Evolutionary conservation across 2,797 vertebrate species (phyloP).

Genomic region (Clarias pachynema): DNA sequence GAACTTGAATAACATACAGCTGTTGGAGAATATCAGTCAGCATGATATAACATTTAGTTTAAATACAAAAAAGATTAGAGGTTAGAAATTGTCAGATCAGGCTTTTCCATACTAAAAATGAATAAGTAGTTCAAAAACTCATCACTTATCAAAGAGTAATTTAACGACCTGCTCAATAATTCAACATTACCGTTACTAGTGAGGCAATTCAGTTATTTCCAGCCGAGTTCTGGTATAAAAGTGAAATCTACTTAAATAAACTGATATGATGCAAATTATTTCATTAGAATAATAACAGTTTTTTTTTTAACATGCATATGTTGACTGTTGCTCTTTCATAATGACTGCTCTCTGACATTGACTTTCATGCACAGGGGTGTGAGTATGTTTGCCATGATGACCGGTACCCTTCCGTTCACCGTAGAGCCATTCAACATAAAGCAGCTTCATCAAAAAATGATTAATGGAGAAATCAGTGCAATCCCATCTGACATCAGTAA

Average conservation of each 20-base stretch:
- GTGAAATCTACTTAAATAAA: background rate
- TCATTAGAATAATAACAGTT: background rate
- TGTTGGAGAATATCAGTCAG: background rate
- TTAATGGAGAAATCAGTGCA: conserved; percentile 79
- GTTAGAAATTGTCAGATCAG: background rate
- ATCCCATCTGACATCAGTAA: conserved; percentile 80
- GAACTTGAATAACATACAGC: background rate
- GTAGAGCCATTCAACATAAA: conserved; percentile 87
- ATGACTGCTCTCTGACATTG: background rate
- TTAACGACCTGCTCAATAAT: background rate
- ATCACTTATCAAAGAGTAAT: background rate
- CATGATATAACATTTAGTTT: background rate
- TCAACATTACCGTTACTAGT: background rate
- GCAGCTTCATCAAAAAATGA: conserved; percentile 84
- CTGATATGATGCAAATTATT: background rate
- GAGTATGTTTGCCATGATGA: conserved; percentile 85
- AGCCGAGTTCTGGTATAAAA: background rate
- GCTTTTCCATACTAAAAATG: background rate
- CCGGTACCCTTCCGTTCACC: conserved; percentile 79
- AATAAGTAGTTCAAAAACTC: background rate
- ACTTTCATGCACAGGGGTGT: conserved; percentile 71
- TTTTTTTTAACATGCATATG: background rate
- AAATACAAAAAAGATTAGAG: background rate
- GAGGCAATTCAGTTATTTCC: background rate
- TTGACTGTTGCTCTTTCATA: background rate